Conservation (phyloP, 2,797 vertebrate species). For the Eurystomus glaucurus region DNA sequence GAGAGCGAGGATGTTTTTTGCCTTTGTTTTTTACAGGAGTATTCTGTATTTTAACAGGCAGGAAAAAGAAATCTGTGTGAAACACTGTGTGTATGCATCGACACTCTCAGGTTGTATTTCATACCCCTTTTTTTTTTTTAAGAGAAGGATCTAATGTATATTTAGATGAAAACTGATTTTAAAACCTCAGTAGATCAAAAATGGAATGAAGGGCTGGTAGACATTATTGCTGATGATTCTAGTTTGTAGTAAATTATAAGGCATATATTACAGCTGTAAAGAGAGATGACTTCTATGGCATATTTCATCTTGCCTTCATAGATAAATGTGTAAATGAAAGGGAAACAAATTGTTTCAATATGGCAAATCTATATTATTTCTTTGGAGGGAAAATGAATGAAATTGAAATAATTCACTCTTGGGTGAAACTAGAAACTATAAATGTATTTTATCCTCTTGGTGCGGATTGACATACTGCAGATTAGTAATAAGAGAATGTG, state of each 20-base stretch:
- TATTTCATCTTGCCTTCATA: constrained; percentile 69
- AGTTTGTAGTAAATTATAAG: constrained; percentile 78
- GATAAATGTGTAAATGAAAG: constrained; percentile 78
- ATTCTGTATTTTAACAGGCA: background rate
- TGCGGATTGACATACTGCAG: constrained; percentile 54
- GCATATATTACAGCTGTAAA: constrained; percentile 61
- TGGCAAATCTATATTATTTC: constrained; percentile 75
- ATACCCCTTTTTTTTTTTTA: background rate
- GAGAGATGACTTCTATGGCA: constrained; percentile 53
- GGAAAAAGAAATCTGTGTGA: background rate
- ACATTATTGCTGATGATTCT: constrained; percentile 77
- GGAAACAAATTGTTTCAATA: constrained; percentile 76
- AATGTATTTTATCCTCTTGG: constrained; percentile 77
- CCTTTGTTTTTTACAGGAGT: background rate
- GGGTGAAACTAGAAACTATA: constrained; percentile 74
- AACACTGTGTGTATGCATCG: background rate
- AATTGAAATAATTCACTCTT: constrained; percentile 79
- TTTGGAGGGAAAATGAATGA: constrained; percentile 73
- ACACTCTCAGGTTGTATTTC: background rate
- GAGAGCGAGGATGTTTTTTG: background rate
- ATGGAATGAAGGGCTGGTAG: constrained; percentile 56
- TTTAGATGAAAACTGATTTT: constrained; percentile 67
- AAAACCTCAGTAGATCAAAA: constrained; percentile 70
- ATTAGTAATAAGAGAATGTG: constrained; percentile 64
- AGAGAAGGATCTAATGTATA: background rate